Percentiles rank a stretch among this genome's conserved stretches.
Evolutionary conservation across 1,140 invertebrate species (phyloP).

Genomic region (Eurytemora carolleeae): DNA sequence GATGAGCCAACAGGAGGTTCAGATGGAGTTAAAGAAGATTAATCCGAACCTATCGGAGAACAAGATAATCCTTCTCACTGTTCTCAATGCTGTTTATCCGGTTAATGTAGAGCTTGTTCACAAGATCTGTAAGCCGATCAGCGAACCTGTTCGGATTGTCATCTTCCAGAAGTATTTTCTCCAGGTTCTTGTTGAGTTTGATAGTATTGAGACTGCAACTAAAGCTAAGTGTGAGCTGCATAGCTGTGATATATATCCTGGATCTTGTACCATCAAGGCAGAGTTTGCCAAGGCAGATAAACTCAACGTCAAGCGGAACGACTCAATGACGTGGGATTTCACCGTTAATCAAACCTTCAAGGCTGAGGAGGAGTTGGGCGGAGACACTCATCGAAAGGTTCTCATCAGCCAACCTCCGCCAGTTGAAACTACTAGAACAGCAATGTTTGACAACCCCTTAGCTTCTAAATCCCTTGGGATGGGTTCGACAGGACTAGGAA

Average conservation of each 20-base stretch:
- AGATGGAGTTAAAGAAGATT: too few species aligned
- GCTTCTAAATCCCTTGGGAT: conserved; percentile 12
- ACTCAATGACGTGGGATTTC: conserved; percentile 37
- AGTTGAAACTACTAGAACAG: conserved; percentile 7
- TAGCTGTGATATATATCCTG: conserved; percentile 39
- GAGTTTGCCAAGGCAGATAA: conserved; percentile 35
- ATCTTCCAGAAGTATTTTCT: conserved; percentile 35
- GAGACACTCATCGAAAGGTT: not conserved
- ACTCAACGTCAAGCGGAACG: conserved; percentile 34
- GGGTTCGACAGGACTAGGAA: conserved; percentile 20
- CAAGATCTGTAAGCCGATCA: conserved; percentile 32
- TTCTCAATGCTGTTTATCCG: conserved; percentile 34
- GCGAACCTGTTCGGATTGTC: conserved; percentile 34
- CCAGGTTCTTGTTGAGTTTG: conserved; percentile 38
- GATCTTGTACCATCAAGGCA: conserved; percentile 38
- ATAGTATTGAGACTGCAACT: conserved; percentile 31
- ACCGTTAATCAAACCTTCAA: conserved; percentile 25
- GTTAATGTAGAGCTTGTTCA: conserved; percentile 37
- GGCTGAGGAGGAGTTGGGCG: conserved; percentile 5
- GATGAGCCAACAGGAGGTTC: too few species aligned
- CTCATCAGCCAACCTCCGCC: conserved; percentile 1
- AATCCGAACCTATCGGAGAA: too few species aligned
- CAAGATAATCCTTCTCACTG: conserved; percentile 28
- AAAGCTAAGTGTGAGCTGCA: conserved; percentile 32
- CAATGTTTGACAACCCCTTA: not conserved